Evolutionary conservation across 2,797 vertebrate genomes (phyloP).

Genomic region (Gadopsis bispinosus): DNA sequence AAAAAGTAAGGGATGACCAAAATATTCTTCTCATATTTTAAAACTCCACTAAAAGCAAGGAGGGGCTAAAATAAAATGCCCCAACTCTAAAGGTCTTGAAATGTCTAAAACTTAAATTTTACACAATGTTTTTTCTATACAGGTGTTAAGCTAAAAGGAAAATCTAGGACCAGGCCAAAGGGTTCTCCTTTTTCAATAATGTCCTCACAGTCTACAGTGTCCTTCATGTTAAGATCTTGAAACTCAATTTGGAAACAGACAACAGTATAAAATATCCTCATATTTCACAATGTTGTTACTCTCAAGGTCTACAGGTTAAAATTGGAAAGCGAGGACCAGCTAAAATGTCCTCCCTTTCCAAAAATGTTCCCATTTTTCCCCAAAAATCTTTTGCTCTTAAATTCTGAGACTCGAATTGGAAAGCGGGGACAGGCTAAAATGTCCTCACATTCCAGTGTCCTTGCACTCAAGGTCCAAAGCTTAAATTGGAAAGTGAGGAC

Average conservation of each 20-base stretch:
- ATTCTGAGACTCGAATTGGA: neutral
- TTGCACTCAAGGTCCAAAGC: neutral
- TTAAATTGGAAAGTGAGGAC: neutral
- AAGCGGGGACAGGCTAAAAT: neutral
- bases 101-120: neutral
- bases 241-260: neutral
- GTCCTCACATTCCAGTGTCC: neutral
- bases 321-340: neutral
- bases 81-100: neutral
- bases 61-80: neutral
- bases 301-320: neutral
- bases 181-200: neutral
- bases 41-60: neutral
- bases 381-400: neutral
- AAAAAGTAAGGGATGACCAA: neutral
- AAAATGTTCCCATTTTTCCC: neutral
- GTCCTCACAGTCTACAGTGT: neutral
- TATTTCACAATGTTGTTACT: neutral
- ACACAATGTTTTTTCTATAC: neutral
- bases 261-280: neutral
- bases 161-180: neutral
- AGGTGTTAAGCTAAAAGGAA: neutral
- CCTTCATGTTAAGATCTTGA: neutral
- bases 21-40: neutral
- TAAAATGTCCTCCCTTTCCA: neutral